A percentile compares a stretch with the other conserved stretches of the same genome.
Evolutionary conservation across 2,113 vertebrate genomes (phyloP).

Genomic region (Pollimyrus isidori): DNA sequence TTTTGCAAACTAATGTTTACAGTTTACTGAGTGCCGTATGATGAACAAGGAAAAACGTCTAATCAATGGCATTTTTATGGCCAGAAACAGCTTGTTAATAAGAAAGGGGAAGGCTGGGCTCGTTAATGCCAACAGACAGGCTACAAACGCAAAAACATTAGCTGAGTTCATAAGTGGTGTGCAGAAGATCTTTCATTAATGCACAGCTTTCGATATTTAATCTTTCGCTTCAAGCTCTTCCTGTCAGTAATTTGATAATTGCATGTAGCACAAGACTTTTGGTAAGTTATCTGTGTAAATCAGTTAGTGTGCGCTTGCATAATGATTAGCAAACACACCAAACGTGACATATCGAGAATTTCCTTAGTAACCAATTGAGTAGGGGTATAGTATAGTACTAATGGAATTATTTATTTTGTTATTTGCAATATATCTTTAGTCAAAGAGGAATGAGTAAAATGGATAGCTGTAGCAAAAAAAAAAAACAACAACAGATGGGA

Average conservation of each 20-base stretch:
- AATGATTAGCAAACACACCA: neutral
- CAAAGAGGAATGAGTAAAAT: neutral
- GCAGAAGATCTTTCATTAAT: neutral
- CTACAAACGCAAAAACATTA: neutral
- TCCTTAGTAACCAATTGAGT: neutral
- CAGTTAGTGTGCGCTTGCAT: neutral
- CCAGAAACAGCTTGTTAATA: neutral
- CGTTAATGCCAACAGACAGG: neutral
- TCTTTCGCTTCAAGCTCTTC: neutral
- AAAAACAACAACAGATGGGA: neutral
- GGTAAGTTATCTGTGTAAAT: neutral
- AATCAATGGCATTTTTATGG: neutral
- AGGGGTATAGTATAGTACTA: neutral
- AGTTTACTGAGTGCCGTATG: neutral
- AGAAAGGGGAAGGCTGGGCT: neutral
- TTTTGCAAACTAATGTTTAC: neutral
- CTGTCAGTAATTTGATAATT: neutral
- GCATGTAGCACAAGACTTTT: neutral
- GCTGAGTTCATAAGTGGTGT: neutral
- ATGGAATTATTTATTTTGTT: neutral
- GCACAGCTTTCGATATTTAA: neutral
- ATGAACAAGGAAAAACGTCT: neutral
- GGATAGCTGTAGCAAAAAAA: neutral
- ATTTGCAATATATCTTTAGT: neutral
- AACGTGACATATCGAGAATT: neutral